These are phyloP conservation scores for Thalassophryne amazonica DNA, from an alignment of 2,797 vertebrate genomes.

Conservation along the genomic window DNA sequence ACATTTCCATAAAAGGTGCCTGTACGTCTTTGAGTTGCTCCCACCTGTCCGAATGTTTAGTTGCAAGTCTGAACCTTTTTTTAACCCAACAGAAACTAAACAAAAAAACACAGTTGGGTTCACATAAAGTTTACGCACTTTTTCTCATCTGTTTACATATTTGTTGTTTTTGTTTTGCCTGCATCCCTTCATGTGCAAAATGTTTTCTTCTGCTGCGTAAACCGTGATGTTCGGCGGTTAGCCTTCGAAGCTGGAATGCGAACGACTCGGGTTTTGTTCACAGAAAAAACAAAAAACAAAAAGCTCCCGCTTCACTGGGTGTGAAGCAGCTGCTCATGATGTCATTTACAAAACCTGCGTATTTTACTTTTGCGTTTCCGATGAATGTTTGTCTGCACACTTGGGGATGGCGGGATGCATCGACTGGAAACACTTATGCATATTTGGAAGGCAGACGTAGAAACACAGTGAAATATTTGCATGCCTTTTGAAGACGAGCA, in stretches of 20 bases:
- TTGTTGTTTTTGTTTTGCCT: conserved; percentile 23
- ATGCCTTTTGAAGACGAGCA: conserved; percentile 89
- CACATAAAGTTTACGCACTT: conserved; percentile 54
- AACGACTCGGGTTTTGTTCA: too few species aligned
- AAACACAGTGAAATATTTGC: conserved; percentile 80
- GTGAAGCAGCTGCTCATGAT: conserved; percentile 70
- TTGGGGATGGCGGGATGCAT: conserved; percentile 23
- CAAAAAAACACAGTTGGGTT: conserved; percentile 49
- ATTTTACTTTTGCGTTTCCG: conserved; percentile 53
- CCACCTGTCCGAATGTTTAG: conserved; percentile 33
- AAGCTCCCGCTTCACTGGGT: conserved; percentile 42
- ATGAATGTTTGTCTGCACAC: conserved; percentile 64
- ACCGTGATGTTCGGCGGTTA: conserved; percentile 4
- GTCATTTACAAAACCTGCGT: conserved; percentile 70
- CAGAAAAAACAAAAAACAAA: conserved; percentile 21
- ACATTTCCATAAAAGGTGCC: conserved; percentile 74
- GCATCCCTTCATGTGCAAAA: conserved; percentile 15
- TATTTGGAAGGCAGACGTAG: conserved; percentile 78
- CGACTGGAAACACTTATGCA: conserved; percentile 73
- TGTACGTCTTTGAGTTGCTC: conserved; percentile 68
- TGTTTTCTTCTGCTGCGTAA: conserved; percentile 23
- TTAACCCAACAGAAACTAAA: too few species aligned
- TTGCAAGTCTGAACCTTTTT: conserved; percentile 31
- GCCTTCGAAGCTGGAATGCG: conserved; percentile 42
- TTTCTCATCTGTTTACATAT: conserved; percentile 26